Evolutionary conservation across 2,797 vertebrate genomes (phyloP), one percentile per base, ranked within the genome.

Genomic region (Harpagifer antarcticus): DNA sequence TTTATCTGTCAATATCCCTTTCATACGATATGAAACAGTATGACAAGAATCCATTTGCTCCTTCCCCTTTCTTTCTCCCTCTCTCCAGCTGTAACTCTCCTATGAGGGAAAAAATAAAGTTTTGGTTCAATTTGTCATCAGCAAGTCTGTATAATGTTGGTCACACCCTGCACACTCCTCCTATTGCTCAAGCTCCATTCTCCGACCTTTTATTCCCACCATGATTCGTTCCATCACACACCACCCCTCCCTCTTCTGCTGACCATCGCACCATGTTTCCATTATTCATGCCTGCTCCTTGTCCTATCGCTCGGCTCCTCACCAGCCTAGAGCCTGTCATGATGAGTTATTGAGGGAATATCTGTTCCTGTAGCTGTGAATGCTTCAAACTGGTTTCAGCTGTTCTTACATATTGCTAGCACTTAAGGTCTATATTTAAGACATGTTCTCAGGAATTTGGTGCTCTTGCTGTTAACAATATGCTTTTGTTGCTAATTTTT

Each of bases 211-310:
- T 71, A 40, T 58, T 70, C 60, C 50, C 52, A 33, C 82, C 64
- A 68, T 85, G 57, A 84, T 78, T 69, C 23, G 56, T 82, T 68
- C 69, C 71, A 82, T 83, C 82, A 77, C 78, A 52, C 54, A 62
- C 69, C 66, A 61, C 57, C 56, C 20, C 63, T 69, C 57, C 54
- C 55, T 78, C 68, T 68, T 71, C 71, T 69, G 62, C 74, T 79
- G 87, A 84, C 79, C 83, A 82, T 72, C 59, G 9, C 69, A 59
- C 50, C 50, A 33, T 68, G 84, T 81, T 82, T 85, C 62, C 83
- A 87, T 87, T 86, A 86, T 87, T 87, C 67, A 84, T 87, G 74
- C 50, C 17, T 43, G 49, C 69, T 64, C 72, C 40, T 50, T 19
- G 50, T 74, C 57, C 61, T 37, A 48, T 80, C 73, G 77, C 65